Percentiles rank a stretch among this genome's conserved stretches.
Evolutionary conservation across 2,797 vertebrate species (phyloP).

Genomic region (Syngnathus acus): DNA sequence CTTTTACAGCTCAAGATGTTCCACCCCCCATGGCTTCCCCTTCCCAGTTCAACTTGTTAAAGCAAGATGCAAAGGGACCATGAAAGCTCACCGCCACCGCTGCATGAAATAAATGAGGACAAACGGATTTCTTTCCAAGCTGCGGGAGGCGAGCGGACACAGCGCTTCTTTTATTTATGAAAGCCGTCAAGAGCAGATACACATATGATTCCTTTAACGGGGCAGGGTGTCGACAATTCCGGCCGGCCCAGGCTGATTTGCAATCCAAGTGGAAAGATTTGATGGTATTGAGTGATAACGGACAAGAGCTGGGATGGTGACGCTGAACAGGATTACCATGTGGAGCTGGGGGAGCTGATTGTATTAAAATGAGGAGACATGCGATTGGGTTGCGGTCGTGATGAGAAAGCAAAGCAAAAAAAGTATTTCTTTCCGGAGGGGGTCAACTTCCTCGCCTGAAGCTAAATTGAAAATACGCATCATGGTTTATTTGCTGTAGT

Average conservation of each 20-base stretch:
- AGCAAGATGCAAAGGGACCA: background rate
- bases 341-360: constrained; percentile 37
- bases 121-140: constrained; percentile 48
- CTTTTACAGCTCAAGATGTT: background rate
- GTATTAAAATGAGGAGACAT: constrained; percentile 48
- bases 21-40: background rate
- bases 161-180: constrained; percentile 60
- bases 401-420: constrained; percentile 21
- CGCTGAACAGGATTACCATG: constrained; percentile 47
- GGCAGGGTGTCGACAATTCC: constrained; percentile 30
- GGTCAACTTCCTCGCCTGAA: background rate
- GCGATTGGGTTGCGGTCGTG: constrained; percentile 43
- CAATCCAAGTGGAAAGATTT: constrained; percentile 50
- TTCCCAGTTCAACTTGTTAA: constrained; percentile 2
- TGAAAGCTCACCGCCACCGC: constrained; percentile 8
- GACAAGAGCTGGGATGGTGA: constrained; percentile 42
- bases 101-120: constrained; percentile 22
- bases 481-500: background rate
- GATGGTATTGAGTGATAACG: constrained; percentile 42
- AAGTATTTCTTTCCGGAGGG: background rate
- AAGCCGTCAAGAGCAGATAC: constrained; percentile 43
- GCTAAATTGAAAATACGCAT: background rate
- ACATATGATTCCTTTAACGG: constrained; percentile 62
- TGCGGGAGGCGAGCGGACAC: constrained; percentile 36
- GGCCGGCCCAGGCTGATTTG: constrained; percentile 42